These are phyloP conservation scores for Crepidodera aurea DNA, from an alignment of 2,888 invertebrate genomes.

Conservation along the genomic window DNA sequence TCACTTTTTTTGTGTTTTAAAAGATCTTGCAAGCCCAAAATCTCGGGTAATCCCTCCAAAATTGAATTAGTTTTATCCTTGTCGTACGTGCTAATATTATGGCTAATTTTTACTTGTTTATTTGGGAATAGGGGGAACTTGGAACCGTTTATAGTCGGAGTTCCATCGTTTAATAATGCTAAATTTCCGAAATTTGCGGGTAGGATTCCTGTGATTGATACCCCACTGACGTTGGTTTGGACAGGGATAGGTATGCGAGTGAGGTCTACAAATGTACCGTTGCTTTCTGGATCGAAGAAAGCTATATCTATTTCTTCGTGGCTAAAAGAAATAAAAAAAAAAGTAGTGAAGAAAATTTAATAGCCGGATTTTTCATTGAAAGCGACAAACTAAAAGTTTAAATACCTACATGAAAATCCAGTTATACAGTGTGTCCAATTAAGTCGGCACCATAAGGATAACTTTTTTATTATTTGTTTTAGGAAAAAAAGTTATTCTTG, in stretches of 20 bases:
- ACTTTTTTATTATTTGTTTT: too few relatives aligned
- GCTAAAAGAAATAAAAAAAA: constrained; percentile 52
- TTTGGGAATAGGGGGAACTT: constrained; percentile 50
- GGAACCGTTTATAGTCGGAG: constrained; percentile 35
- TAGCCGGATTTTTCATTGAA: too few relatives aligned
- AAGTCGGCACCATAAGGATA: too few relatives aligned
- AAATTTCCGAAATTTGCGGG: constrained; percentile 42
- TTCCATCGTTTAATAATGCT: constrained; percentile 31
- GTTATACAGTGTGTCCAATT: too few relatives aligned
- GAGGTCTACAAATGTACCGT: constrained; percentile 63
- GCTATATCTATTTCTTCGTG: constrained; percentile 66
- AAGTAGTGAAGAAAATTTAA: too few relatives aligned
- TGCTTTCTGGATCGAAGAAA: constrained; percentile 64
- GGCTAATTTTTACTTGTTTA: constrained; percentile 53
- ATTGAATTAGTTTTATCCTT: constrained; percentile 48
- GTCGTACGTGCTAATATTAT: constrained; percentile 54
- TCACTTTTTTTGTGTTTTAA: neutral
- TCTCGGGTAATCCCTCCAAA: constrained; percentile 46
- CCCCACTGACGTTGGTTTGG: constrained; percentile 65
- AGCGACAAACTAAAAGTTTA: too few relatives aligned
- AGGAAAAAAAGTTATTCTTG: too few relatives aligned
- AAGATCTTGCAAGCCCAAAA: constrained; percentile 43
- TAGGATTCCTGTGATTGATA: constrained; percentile 62
- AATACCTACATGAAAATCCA: too few relatives aligned
- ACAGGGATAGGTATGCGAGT: constrained; percentile 66